Conservation (phyloP, 2,113 vertebrate species). For the Corythornis cristatus region DNA sequence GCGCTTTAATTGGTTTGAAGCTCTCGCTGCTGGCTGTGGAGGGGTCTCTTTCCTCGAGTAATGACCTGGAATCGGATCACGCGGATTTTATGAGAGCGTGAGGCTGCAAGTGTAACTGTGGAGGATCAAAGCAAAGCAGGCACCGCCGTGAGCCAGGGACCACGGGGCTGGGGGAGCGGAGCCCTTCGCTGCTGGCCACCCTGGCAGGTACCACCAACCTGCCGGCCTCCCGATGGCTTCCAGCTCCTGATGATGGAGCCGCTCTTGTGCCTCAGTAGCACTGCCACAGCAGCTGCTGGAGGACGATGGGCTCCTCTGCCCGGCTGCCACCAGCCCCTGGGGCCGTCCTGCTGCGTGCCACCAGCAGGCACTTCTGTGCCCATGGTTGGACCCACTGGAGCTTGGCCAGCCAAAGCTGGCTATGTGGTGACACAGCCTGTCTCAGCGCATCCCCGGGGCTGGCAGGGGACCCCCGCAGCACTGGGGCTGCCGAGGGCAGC, state of each 20-base stretch:
- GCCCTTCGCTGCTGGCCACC: neutral
- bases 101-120: neutral
- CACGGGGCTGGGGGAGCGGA: neutral
- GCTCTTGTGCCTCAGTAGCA: fast-evolving
- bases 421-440: fast-evolving
- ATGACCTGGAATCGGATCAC: slow-evolving; percentile 69
- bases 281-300: fast-evolving
- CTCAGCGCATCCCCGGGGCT: neutral
- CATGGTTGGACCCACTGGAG: fast-evolving
- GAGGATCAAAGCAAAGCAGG: slow-evolving; percentile 24
- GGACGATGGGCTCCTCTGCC: neutral
- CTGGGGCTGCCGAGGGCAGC: neutral
- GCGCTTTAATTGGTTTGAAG: slow-evolving; percentile 49
- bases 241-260: neutral
- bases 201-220: neutral
- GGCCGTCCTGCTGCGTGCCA: neutral
- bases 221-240: neutral
- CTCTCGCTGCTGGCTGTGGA: neutral
- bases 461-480: fast-evolving
- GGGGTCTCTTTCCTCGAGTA: slow-evolving; percentile 59
- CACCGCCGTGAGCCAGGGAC: fast-evolving
- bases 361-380: fast-evolving
- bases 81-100: neutral
- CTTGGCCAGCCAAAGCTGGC: fast-evolving
- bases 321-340: neutral